A percentile compares a stretch with the other conserved stretches of the same genome.
phyloP scores from a whole-genome alignment of 2,888 invertebrate species.

The Lycophotia porphyrea region DNA sequence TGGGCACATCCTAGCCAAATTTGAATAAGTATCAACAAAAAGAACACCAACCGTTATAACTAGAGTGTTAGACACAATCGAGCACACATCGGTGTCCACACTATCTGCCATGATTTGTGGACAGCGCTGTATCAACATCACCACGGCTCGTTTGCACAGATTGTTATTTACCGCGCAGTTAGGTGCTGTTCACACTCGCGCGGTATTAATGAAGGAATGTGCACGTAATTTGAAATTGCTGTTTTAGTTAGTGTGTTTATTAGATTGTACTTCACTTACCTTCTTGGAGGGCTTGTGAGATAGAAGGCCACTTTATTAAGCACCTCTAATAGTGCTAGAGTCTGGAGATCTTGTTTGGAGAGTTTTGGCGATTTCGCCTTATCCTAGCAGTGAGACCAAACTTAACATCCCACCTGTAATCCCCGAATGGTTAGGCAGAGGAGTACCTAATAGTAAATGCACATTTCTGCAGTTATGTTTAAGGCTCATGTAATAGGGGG shows the following conservation, averaged over 20 bases:
- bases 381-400: neutral
- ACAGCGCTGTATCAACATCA: slow-evolving; percentile 72
- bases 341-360: neutral
- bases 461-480: neutral
- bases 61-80: slow-evolving; percentile 56
- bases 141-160: slow-evolving; percentile 79
- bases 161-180: slow-evolving; percentile 77
- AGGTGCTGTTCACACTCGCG: slow-evolving; percentile 53
- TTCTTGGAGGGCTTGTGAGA: slow-evolving; percentile 1
- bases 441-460: neutral
- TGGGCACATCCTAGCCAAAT: neutral
- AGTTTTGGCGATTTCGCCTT: neutral
- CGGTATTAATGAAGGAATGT: slow-evolving; percentile 46
- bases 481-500: too few species aligned
- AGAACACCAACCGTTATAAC: neutral
- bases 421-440: neutral
- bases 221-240: slow-evolving; percentile 32
- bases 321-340: neutral
- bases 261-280: slow-evolving; percentile 16
- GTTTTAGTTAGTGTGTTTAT: slow-evolving; percentile 15
- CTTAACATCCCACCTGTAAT: too few species aligned
- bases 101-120: slow-evolving; percentile 69
- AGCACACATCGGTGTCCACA: slow-evolving; percentile 60
- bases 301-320: slow-evolving; percentile 7
- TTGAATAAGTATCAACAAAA: neutral